Evolutionary conservation across 2,797 vertebrate genomes (phyloP).

Genomic region (Siniperca undulata): DNA sequence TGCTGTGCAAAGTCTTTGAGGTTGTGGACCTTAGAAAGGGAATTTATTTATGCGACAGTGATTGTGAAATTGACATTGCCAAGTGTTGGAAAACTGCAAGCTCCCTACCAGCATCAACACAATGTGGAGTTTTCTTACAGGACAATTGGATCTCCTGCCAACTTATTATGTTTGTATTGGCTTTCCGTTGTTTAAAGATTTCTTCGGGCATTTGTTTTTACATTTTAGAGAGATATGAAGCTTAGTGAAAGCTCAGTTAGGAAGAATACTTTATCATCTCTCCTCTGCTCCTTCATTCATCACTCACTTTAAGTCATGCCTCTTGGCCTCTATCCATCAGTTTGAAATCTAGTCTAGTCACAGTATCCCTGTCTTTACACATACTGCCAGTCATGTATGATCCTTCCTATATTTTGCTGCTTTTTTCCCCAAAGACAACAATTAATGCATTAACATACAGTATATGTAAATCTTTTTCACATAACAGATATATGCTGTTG

Average conservation of each 20-base stretch:
- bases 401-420: too few species aligned
- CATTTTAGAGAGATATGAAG: constrained; percentile 19
- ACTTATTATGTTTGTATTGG: background rate
- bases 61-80: constrained; percentile 38
- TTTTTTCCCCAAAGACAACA: too few species aligned
- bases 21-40: constrained; percentile 44
- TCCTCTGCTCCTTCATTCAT: background rate
- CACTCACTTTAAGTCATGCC: background rate
- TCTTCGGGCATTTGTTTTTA: background rate
- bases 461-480: too few species aligned
- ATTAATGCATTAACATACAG: too few species aligned
- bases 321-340: background rate
- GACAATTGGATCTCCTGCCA: background rate
- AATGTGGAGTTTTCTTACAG: background rate
- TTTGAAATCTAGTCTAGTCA: constrained; percentile 11
- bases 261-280: constrained; percentile 5
- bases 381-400: too few species aligned
- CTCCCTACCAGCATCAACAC: background rate
- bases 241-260: constrained; percentile 14
- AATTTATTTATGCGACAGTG: constrained; percentile 46
- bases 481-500: too few species aligned
- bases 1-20: constrained; percentile 44
- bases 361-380: background rate
- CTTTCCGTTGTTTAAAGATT: constrained; percentile 29
- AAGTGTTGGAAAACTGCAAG: constrained; percentile 30